Evolutionary conservation across 2,888 invertebrate species (phyloP), one percentile per base, ranked within the genome.

Genomic region (Troglohyphantes excavatus): DNA sequence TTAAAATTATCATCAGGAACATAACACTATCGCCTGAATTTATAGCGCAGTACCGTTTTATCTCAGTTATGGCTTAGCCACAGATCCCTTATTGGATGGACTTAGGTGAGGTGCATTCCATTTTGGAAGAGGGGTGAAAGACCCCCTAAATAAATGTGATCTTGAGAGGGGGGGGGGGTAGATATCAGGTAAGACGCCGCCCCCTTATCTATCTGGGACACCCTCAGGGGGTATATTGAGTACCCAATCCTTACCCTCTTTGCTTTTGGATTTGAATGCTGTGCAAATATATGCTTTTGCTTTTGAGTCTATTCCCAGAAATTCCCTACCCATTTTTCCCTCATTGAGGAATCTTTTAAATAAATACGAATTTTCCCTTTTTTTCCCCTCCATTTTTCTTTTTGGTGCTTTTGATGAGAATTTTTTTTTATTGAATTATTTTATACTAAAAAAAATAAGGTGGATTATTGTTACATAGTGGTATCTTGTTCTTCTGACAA

Each of bases 141-240:
- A 13, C 53, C 53, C 53, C 53, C 53, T n/a, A 53, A n/a, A 33
- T 33, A 33, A 33, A 53, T 53, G 53, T n/a, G 17, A 53, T 53
- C 17, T n/a, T n/a, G 53, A n/a, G n/a, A n/a, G 53, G 46, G 53
- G 39, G n/a, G 53, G 46, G 53, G 39, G 3, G 43, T 6, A 61
- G 75, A 75, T 75, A 78, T 78, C 63, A 78, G 78, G 78, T 78
- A 78, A 78, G 78, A 43, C 39, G 78, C 78, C 78, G 61, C 13
- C 33, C 39, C n/a, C 19, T n/a, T 76, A 76, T 61, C 76, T 76
- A 6, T 43, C 59, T 11, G 17, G n/a, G 11, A 63, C 23, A 27
- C 63, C 21, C 61, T n/a, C n/a, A 13, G 13, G 17, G 53, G 53
- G n/a, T n/a, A 53, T n/a, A 5, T 68, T n/a, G 19, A 68, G 19